Conservation (phyloP, 1,140 invertebrate genomes). For the Rhynchophorus ferrugineus region DNA sequence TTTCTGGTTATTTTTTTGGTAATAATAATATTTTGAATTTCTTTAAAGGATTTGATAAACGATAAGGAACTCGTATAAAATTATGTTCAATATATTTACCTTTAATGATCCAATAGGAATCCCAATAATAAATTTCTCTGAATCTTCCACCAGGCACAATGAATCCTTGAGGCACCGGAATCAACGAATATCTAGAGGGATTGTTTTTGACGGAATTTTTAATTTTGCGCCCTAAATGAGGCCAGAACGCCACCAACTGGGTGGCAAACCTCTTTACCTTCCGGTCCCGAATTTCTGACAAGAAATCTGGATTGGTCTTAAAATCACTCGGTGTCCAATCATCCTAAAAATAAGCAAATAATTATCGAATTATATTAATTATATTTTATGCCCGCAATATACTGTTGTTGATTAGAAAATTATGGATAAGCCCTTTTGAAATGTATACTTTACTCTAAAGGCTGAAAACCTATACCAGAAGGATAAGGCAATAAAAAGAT, state of each 20-base stretch:
- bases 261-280: constrained; percentile 51
- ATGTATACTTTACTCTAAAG: too few species aligned
- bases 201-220: constrained; percentile 51
- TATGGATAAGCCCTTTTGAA: too few species aligned
- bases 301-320: constrained; percentile 52
- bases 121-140: constrained; percentile 84
- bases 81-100: too few species aligned
- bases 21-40: too few species aligned
- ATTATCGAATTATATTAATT: background rate
- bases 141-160: constrained; percentile 84
- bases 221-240: constrained; percentile 59
- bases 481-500: too few species aligned
- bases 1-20: too few species aligned
- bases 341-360: constrained; percentile 31
- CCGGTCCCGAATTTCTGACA: constrained; percentile 54
- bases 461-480: too few species aligned
- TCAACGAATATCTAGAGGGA: constrained; percentile 58
- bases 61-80: too few species aligned
- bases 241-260: constrained; percentile 62
- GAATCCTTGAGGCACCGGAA: constrained; percentile 71
- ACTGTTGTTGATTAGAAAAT: background rate
- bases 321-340: constrained; percentile 59
- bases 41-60: too few species aligned
- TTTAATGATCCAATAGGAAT: constrained; percentile 79
- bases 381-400: background rate